Conservation (phyloP, 1,140 invertebrate species). For the Drosophila aff. region DNA sequence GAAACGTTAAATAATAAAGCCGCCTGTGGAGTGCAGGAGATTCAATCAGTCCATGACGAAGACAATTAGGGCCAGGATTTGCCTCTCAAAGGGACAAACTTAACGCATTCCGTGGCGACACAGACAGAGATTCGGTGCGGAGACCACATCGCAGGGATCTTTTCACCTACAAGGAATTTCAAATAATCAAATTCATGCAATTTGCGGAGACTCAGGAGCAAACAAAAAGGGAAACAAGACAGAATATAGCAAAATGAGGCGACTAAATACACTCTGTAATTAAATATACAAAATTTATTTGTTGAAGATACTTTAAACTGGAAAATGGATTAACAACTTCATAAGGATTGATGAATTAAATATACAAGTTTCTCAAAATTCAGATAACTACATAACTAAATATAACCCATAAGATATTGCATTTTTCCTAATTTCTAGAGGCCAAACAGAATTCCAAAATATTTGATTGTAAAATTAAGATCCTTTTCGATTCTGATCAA, state of each 20-base stretch:
- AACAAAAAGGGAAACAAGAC: constrained; percentile 5
- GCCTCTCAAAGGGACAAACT: constrained; percentile 46
- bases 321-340: background rate
- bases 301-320: too few species aligned
- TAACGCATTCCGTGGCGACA: background rate
- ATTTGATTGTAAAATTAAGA: background rate
- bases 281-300: background rate
- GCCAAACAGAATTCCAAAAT: too few species aligned
- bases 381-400: background rate
- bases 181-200: constrained; percentile 77
- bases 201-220: constrained; percentile 42
- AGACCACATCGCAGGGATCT: background rate
- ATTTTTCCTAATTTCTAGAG: background rate
- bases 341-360: background rate
- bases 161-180: constrained; percentile 50
- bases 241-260: background rate
- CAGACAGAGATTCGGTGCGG: too few species aligned
- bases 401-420: too few species aligned
- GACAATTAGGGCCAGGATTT: constrained; percentile 66
- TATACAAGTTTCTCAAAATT: too few species aligned
- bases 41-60: constrained; percentile 75
- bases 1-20: constrained; percentile 82
- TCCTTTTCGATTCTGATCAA: background rate
- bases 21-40: constrained; percentile 67
- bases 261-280: background rate